These are phyloP conservation scores for Calephelis perditalis DNA, from an alignment of 2,888 invertebrate species.

Conservation along the genomic window DNA sequence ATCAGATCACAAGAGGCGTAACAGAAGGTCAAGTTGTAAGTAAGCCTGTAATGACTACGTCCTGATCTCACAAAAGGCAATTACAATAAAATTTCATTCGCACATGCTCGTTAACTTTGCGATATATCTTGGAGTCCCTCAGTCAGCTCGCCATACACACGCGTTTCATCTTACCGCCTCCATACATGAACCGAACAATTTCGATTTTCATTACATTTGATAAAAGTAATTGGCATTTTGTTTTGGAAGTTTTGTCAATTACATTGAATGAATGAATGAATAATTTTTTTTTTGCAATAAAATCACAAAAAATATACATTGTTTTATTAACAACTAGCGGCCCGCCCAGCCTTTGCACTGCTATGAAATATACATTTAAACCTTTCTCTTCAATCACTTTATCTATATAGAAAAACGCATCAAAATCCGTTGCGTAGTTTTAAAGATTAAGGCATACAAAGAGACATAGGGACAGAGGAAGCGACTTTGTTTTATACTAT, in stretches of 20 bases:
- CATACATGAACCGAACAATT: constrained; percentile 21
- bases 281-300: too few relatives aligned
- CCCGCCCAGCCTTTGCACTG: too few relatives aligned
- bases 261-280: too few relatives aligned
- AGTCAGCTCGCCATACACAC: constrained; percentile 52
- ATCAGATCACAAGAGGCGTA: constrained; percentile 14
- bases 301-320: too few relatives aligned
- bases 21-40: constrained; percentile 53
- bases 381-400: too few relatives aligned
- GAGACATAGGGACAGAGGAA: too few relatives aligned
- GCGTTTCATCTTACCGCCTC: constrained; percentile 52
- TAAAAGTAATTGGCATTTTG: constrained; percentile 1
- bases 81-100: constrained; percentile 77
- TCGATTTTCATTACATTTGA: constrained; percentile 6
- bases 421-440: too few relatives aligned
- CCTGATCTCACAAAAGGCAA: constrained; percentile 77
- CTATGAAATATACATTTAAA: too few relatives aligned
- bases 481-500: too few relatives aligned
- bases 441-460: too few relatives aligned
- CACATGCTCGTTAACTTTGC: constrained; percentile 76
- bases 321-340: too few relatives aligned
- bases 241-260: neutral
- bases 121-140: constrained; percentile 71
- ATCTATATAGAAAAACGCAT: too few relatives aligned
- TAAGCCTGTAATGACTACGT: constrained; percentile 70